A percentile compares a stretch with the other conserved stretches of the same genome.
These are phyloP conservation scores for Imbricaverruca yamaguchii DNA, from an alignment of 2,888 invertebrate genomes.

Conservation along the genomic window DNA sequence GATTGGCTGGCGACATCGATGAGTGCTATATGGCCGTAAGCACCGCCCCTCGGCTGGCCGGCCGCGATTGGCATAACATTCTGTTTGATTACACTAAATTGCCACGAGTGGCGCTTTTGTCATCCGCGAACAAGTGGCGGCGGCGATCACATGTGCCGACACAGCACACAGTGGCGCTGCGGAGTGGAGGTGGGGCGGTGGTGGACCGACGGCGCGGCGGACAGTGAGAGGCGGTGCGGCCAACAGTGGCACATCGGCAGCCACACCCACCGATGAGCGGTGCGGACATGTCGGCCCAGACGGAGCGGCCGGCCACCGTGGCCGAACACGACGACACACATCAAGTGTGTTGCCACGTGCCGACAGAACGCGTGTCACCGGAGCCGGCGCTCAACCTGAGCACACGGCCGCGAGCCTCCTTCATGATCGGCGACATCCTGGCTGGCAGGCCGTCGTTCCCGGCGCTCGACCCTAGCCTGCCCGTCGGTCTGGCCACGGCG, in stretches of 20 bases:
- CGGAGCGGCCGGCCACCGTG: neutral
- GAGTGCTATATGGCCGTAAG: conserved; percentile 20
- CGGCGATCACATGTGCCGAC: neutral
- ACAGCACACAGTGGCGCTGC: neutral
- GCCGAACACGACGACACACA: neutral
- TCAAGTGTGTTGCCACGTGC: neutral
- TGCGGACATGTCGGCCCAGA: neutral
- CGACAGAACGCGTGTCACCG: neutral
- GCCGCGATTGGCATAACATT: conserved; percentile 20
- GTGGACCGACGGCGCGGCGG: neutral
- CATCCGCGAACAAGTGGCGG: neutral
- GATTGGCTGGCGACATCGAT: conserved; percentile 7
- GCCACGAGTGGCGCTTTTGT: conserved; percentile 19
- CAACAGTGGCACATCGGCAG: neutral
- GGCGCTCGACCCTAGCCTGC: neutral
- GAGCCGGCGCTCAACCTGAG: neutral
- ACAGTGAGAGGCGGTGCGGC: neutral
- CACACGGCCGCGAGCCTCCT: conserved; percentile 15
- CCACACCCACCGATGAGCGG: neutral
- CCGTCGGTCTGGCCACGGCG: neutral
- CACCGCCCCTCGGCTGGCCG: conserved; percentile 3
- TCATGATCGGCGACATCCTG: conserved; percentile 20
- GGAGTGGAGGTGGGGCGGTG: too few relatives aligned
- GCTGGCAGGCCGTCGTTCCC: neutral
- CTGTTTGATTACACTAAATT: conserved; percentile 21